Conservation (phyloP, 2,113 vertebrate genomes). For the Narcine bancroftii region DNA sequence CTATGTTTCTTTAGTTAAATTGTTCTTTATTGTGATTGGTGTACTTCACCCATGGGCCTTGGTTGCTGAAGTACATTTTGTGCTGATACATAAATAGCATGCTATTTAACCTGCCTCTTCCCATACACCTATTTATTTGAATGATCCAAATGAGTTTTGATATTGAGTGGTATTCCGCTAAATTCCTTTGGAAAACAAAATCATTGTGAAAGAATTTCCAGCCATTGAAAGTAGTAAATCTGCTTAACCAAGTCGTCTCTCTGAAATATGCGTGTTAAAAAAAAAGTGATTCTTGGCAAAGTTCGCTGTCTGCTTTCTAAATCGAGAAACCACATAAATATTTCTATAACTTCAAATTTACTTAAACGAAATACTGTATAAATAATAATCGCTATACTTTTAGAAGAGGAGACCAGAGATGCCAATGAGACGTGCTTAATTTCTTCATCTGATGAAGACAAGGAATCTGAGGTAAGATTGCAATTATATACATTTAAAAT, state of each 20-base stretch:
- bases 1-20: too few species aligned
- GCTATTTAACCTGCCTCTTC: too few species aligned
- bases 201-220: too few species aligned
- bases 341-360: neutral
- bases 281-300: neutral
- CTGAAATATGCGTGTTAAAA: too few species aligned
- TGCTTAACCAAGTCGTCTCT: neutral
- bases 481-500: neutral
- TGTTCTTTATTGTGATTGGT: too few species aligned
- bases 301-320: neutral
- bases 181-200: too few species aligned
- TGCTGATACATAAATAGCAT: too few species aligned
- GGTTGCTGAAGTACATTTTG: too few species aligned
- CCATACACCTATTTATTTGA: too few species aligned
- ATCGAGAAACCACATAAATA: neutral
- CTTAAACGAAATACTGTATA: neutral
- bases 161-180: too few species aligned
- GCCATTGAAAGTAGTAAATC: neutral
- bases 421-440: neutral
- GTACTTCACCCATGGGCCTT: too few species aligned
- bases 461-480: conserved; percentile 25
- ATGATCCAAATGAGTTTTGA: too few species aligned
- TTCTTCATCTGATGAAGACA: conserved; percentile 33
- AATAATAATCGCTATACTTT: neutral
- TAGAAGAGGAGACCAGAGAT: neutral